phyloP scores from a whole-genome alignment of 2,113 vertebrate genomes.

The Sphaerodactylus townsendi region DNA sequence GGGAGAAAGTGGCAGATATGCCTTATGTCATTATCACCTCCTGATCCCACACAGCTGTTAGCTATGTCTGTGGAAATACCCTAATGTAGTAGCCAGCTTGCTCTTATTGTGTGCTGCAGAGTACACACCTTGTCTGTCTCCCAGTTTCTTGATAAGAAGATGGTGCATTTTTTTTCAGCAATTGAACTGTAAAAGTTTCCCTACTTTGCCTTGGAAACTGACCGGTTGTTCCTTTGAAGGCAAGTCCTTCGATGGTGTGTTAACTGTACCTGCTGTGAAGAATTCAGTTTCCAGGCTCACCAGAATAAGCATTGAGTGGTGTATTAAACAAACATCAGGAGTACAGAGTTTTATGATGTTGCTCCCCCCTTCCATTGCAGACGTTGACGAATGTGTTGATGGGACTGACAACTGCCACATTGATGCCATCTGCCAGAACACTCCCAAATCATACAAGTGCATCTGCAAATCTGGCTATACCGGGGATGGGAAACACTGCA shows the following conservation, averaged over 20 bases:
- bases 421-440: conserved; percentile 97
- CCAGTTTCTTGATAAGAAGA: no score
- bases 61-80: no score
- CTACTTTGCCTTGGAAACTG: not conserved
- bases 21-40: no score
- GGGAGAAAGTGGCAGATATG: no score
- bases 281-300: not conserved
- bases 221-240: not conserved
- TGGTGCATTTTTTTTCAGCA: not conserved
- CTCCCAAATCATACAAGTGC: conserved; percentile 94
- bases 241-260: no score
- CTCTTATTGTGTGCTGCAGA: no score
- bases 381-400: conserved; percentile 93
- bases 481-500: conserved; percentile 95
- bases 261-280: not conserved
- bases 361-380: conserved; percentile 68
- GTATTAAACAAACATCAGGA: not conserved
- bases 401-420: conserved; percentile 95
- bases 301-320: not conserved
- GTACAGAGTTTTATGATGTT: not conserved
- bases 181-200: no score
- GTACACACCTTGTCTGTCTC: no score
- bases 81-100: no score
- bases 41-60: no score
- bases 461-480: conserved; percentile 97